Conservation (phyloP, 2,888 invertebrate species). For the Vesta saturnalis region DNA sequence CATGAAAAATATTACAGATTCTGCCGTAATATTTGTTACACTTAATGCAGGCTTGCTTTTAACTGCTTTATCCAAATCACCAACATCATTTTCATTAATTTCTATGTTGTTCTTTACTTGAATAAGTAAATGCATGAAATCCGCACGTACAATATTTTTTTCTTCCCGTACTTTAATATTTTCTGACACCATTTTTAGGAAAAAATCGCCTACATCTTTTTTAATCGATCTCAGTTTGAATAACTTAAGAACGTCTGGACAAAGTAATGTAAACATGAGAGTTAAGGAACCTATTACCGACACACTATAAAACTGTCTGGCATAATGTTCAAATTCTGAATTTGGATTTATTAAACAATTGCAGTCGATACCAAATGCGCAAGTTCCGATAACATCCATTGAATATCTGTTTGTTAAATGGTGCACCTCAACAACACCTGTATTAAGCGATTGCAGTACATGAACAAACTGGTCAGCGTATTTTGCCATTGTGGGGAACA, state of each 20-base stretch:
- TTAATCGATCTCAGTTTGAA: not conserved
- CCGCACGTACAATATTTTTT: not conserved
- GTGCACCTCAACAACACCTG: conserved; percentile 41
- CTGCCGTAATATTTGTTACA: conserved; percentile 33
- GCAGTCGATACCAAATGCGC: conserved; percentile 55
- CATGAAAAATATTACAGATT: conserved; percentile 49
- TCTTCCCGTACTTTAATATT: not conserved
- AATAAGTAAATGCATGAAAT: conserved; percentile 5
- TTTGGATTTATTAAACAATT: conserved; percentile 48
- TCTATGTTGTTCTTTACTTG: conserved; percentile 9
- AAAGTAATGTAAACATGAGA: conserved; percentile 21
- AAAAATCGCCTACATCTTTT: not conserved
- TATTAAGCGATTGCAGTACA: conserved; percentile 40
- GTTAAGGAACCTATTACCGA: conserved; percentile 18
- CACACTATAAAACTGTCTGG: not conserved
- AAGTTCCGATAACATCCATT: conserved; percentile 57
- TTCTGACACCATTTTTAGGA: not conserved
- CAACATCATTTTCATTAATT: not conserved
- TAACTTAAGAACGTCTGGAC: conserved; percentile 32
- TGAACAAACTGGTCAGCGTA: conserved; percentile 64
- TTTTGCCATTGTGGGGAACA: conserved; percentile 68
- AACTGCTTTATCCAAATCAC: not conserved
- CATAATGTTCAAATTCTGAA: conserved; percentile 37
- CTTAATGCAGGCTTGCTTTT: not conserved
- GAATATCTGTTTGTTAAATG: conserved; percentile 53